Conservation (phyloP, 1,140 invertebrate species). For the Apolygus lucorum region DNA sequence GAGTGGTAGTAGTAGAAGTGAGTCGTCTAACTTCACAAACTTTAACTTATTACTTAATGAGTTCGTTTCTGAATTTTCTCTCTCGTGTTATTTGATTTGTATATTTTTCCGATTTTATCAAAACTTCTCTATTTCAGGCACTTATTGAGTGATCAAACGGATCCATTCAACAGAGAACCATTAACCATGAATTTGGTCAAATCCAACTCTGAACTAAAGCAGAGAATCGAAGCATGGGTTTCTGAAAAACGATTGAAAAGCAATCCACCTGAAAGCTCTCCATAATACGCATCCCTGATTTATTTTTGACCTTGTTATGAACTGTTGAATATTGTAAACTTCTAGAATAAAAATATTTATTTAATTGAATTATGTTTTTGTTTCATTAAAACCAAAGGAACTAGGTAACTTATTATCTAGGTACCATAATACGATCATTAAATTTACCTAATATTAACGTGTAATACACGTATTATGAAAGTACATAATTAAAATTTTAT, state of each 20-base stretch:
- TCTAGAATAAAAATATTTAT: not conserved
- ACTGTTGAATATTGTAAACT: not conserved
- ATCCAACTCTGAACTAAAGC: slow-evolving; percentile 66
- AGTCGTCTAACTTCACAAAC: not conserved
- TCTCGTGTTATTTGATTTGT: too few relatives aligned
- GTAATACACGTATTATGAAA: too few relatives aligned
- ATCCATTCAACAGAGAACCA: slow-evolving; percentile 89
- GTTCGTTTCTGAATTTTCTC: too few relatives aligned
- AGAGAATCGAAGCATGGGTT: slow-evolving; percentile 74
- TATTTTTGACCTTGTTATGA: too few relatives aligned
- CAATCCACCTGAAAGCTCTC: not conserved
- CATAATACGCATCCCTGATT: not conserved
- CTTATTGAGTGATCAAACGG: slow-evolving; percentile 84
- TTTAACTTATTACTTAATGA: not conserved
- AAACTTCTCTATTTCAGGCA: slow-evolving; percentile 48
- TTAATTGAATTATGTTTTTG: too few relatives aligned
- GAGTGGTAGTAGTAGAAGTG: not conserved
- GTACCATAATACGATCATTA: too few relatives aligned
- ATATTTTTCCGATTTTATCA: slow-evolving; percentile 13
- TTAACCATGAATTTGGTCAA: slow-evolving; percentile 88
- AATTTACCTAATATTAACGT: too few relatives aligned
- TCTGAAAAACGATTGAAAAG: slow-evolving; percentile 44
- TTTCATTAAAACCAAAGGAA: too few relatives aligned
- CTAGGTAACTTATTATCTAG: too few relatives aligned
- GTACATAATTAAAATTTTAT: too few relatives aligned